phyloP scores from a whole-genome alignment of 2,888 invertebrate species.

The Pocota personata region DNA sequence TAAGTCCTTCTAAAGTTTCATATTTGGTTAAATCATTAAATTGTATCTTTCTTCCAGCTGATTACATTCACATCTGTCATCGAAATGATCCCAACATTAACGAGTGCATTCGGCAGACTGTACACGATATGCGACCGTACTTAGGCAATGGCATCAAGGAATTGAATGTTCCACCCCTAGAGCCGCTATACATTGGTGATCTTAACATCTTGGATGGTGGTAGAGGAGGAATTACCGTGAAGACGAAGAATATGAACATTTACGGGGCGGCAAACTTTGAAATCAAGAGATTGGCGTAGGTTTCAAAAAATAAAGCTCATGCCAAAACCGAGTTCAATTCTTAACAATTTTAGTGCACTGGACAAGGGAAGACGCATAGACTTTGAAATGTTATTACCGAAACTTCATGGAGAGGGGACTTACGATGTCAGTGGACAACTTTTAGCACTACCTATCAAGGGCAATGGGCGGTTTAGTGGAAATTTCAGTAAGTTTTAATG shows the following conservation, averaged over 20 bases:
- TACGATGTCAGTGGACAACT: conserved; percentile 88
- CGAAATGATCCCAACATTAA: conserved; percentile 86
- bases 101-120: conserved; percentile 86
- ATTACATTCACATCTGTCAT: conserved; percentile 87
- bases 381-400: conserved; percentile 86
- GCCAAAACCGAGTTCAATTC: not conserved
- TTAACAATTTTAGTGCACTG: conserved; percentile 58
- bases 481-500: conserved; percentile 87
- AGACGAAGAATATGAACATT: conserved; percentile 85
- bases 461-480: conserved; percentile 87
- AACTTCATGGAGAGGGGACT: conserved; percentile 85
- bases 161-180: conserved; percentile 87
- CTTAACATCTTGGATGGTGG: conserved; percentile 87
- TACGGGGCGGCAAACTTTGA: conserved; percentile 87
- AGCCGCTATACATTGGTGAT: conserved; percentile 88
- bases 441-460: conserved; percentile 89
- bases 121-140: conserved; percentile 86
- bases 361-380: conserved; percentile 83
- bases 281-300: conserved; percentile 83
- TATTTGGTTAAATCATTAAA: not conserved
- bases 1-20: conserved; percentile 18
- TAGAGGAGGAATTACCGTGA: conserved; percentile 78
- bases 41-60: conserved; percentile 84
- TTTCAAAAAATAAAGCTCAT: not conserved
- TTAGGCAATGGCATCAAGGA: conserved; percentile 87